Evolutionary conservation across 2,888 invertebrate species (phyloP).

Genomic region (Chorisops tibialis): DNA sequence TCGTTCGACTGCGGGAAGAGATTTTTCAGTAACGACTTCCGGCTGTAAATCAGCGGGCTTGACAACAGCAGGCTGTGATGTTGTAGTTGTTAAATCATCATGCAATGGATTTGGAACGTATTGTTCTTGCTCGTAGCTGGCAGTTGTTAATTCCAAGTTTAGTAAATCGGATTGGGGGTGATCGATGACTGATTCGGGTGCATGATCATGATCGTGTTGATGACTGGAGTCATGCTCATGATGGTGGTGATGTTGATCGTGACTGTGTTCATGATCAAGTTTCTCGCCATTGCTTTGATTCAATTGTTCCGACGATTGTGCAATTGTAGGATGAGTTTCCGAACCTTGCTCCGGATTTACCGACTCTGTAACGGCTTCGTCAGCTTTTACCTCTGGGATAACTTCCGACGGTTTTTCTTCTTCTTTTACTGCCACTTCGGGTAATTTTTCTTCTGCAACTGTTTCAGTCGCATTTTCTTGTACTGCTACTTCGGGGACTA

Average conservation of each 20-base stretch:
- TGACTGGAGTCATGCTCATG: not conserved
- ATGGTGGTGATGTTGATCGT: conserved; percentile 1
- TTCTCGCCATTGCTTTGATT: no score
- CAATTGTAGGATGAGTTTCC: no score
- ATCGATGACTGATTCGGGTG: not conserved
- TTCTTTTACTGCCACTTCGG: no score
- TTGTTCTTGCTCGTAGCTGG: not conserved
- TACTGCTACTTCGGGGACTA: no score
- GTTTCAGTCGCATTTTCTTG: no score
- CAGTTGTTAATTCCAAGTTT: not conserved
- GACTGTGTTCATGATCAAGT: no score
- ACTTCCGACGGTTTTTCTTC: not conserved
- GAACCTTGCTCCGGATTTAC: no score
- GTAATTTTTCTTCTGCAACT: no score
- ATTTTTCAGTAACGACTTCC: no score
- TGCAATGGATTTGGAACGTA: conserved; percentile 7
- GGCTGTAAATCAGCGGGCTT: not conserved
- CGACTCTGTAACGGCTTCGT: no score
- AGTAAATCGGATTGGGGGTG: not conserved
- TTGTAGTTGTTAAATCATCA: not conserved
- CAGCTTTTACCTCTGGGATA: not conserved
- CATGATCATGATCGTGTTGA: not conserved
- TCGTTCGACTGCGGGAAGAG: not conserved
- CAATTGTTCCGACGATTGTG: no score
- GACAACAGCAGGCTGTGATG: not conserved